Evolutionary conservation across 1,140 invertebrate species (phyloP), one percentile per base, ranked within the genome.

Genomic region (Cydia strobilella): DNA sequence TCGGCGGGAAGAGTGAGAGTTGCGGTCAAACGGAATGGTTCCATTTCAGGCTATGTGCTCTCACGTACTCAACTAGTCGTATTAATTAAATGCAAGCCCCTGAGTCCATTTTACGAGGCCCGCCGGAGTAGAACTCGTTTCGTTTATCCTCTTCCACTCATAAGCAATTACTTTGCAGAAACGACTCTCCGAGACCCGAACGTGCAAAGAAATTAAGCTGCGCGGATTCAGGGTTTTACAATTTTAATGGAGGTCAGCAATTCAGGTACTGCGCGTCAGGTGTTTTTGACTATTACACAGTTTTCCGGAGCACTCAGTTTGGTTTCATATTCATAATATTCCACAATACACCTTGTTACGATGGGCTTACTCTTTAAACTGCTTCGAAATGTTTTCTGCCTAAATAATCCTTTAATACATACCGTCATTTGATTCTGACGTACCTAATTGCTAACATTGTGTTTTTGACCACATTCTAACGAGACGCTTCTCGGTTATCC

Each of bases 11-110:
- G 78, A 85, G 82, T 84, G 81, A 82, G 82, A 83, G 86, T 79
- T 77, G 80, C 80, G 84, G 85, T 88, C 86, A 86, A 86, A 88
- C 85, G 80, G 81, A 85, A 85, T 84, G 87, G 86, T 86, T 89
- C 81, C 83, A 89, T 90, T 89, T 81, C 82, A 75, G 76, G 79
- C 79, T 81, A 84, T 85, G 80, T 86, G 82, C 86, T 82, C 80
- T 85, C 85, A 89, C 89, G 85, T 90, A 88, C 82, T 87, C 77
- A 76, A 82, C 80, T 86, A 83, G 82, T 84, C 84, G 88, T 88
- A 91, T 91, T 91, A 91, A 91, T 91, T 91, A 91, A 89, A 91
- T 89, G 88, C 89, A 90, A 90, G 86, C 89, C 85, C 84, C 89
- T 79, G 86, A 91, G 86, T 89, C 86, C 88, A 89, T 88, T 91